phyloP scores from a whole-genome alignment of 2,888 invertebrate genomes.

The Ceramica pisi region DNA sequence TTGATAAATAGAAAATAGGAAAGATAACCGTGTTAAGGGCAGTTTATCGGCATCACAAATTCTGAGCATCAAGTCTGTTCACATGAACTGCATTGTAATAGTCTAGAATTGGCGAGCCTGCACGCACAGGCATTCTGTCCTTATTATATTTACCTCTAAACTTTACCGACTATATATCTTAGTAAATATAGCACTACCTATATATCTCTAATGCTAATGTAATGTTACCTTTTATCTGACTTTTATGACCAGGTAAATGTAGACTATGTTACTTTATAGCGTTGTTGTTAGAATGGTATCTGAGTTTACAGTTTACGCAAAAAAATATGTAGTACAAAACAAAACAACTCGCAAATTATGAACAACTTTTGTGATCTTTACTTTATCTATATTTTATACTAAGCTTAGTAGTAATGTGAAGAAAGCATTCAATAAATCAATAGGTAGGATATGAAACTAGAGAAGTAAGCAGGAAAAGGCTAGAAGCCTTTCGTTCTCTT shows the following conservation, averaged over 20 bases:
- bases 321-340: not conserved
- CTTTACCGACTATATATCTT: conserved; percentile 15
- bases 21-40: conserved; percentile 77
- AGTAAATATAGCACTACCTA: conserved; percentile 23
- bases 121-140: conserved; percentile 79
- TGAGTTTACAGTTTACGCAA: conserved; percentile 7
- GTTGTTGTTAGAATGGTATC: conserved; percentile 7
- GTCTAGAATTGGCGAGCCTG: conserved; percentile 64
- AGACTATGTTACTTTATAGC: conserved; percentile 9
- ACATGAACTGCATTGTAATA: conserved; percentile 85
- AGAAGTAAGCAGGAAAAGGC: too few species aligned
- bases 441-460: too few species aligned
- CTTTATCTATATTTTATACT: too few species aligned
- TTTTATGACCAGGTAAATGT: conserved; percentile 26
- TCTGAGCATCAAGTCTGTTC: conserved; percentile 76
- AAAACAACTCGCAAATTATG: not conserved
- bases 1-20: conserved; percentile 45
- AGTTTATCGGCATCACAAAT: conserved; percentile 79
- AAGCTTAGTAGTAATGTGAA: conserved; percentile 11
- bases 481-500: too few species aligned
- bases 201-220: conserved; percentile 32
- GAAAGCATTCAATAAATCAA: conserved; percentile 20
- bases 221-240: conserved; percentile 43
- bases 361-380: not conserved
- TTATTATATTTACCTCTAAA: conserved; percentile 61